Evolutionary conservation across 2,113 vertebrate genomes (phyloP).

Genomic region (Myrmecobius fasciatus): DNA sequence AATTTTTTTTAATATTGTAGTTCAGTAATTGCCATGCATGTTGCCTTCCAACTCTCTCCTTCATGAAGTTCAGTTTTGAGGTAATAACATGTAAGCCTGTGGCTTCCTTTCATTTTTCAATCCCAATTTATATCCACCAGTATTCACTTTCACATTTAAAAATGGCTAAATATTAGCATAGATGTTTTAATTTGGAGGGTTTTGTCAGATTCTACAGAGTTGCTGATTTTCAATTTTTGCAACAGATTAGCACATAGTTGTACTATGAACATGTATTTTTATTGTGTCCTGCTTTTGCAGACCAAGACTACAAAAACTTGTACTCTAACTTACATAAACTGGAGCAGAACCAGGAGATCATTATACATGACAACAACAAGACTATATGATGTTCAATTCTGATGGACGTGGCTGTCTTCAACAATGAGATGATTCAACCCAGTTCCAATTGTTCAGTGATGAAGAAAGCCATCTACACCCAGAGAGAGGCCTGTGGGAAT

Average conservation of each 20-base stretch:
- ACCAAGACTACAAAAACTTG: background rate
- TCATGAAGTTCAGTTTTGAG: background rate
- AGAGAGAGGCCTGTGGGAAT: too few species aligned
- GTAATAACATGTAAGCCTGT: background rate
- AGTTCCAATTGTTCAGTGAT: too few species aligned
- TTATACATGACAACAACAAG: too few species aligned
- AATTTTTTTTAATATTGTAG: background rate
- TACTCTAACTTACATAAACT: too few species aligned
- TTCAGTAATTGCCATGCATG: background rate
- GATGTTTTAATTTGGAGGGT: background rate
- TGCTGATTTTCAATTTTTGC: background rate
- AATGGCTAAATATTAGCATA: background rate
- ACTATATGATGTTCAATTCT: too few species aligned
- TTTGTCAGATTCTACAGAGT: background rate
- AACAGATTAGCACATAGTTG: background rate
- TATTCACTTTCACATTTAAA: background rate
- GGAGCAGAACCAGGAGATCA: too few species aligned
- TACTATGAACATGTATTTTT: background rate
- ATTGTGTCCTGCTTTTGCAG: background rate
- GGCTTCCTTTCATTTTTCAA: background rate
- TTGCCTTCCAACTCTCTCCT: background rate
- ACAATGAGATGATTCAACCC: too few species aligned
- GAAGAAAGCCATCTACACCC: too few species aligned
- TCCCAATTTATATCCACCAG: background rate
- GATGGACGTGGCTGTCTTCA: too few species aligned